Conservation (phyloP, 2,113 vertebrate species). For the Mungos mungo region DNA sequence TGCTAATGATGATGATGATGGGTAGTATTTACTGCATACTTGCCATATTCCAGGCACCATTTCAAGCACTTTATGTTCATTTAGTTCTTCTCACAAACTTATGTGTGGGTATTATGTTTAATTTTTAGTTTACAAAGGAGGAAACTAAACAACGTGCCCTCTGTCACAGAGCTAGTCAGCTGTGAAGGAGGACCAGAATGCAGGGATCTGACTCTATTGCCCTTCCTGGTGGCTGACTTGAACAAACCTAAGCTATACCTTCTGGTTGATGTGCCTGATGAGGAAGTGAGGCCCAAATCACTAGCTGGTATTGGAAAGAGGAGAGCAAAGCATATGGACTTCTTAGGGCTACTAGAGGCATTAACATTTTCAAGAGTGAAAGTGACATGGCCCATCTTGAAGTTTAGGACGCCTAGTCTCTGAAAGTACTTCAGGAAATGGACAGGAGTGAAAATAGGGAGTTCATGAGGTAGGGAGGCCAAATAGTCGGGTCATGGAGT, state of each 20-base stretch:
- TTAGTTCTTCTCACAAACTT: neutral
- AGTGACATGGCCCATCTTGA: neutral
- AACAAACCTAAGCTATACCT: neutral
- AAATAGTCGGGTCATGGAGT: fast-evolving
- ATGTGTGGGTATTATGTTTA: neutral
- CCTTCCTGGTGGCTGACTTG: neutral
- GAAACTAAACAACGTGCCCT: neutral
- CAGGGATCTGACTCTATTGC: neutral
- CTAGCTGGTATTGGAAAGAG: neutral
- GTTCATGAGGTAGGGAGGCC: neutral
- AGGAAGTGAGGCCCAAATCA: neutral
- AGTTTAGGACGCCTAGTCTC: neutral
- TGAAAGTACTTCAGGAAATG: neutral
- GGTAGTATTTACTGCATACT: neutral
- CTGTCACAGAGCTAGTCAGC: neutral
- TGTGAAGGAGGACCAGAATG: neutral
- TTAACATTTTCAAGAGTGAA: neutral
- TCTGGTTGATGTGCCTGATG: neutral
- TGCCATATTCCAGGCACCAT: too few relatives aligned
- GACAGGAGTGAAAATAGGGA: neutral
- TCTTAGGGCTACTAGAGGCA: neutral
- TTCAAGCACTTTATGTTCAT: neutral
- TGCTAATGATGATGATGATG: neutral
- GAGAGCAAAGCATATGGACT: neutral
- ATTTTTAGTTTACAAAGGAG: neutral